phyloP scores from a whole-genome alignment of 2,888 invertebrate genomes.

The Aphidoletes aphidimyza region DNA sequence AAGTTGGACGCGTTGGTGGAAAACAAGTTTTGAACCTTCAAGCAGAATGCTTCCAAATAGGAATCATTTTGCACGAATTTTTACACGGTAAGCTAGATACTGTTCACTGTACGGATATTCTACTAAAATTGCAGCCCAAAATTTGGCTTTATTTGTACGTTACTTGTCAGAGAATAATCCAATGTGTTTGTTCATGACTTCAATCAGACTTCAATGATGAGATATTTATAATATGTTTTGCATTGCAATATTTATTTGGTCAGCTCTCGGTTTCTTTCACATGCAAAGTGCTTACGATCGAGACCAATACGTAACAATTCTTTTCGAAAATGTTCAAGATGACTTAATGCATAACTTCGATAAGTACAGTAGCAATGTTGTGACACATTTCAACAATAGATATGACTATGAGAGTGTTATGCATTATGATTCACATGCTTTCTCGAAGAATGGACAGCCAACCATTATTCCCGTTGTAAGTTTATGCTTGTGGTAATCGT shows the following conservation, averaged over 20 bases:
- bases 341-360: constrained; percentile 76
- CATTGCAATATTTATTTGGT: background rate
- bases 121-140: background rate
- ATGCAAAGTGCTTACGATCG: constrained; percentile 79
- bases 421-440: constrained; percentile 80
- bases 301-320: constrained; percentile 43
- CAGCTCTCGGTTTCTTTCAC: constrained; percentile 79
- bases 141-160: too few species aligned
- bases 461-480: too few species aligned
- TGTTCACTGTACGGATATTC: background rate
- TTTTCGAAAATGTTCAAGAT: constrained; percentile 64
- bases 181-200: too few species aligned
- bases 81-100: constrained; percentile 69
- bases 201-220: too few species aligned
- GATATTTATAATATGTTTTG: too few species aligned
- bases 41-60: constrained; percentile 61
- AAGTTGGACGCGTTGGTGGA: constrained; percentile 72
- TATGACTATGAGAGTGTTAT: constrained; percentile 84
- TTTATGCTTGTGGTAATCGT: too few species aligned
- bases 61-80: constrained; percentile 79
- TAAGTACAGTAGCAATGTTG: constrained; percentile 70
- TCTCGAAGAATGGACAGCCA: constrained; percentile 78
- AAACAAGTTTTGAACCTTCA: constrained; percentile 62
- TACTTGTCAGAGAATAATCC: too few species aligned
- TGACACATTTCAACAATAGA: constrained; percentile 73